Evolutionary conservation across 2,888 invertebrate species (phyloP).

Genomic region (Philereme transversata): DNA sequence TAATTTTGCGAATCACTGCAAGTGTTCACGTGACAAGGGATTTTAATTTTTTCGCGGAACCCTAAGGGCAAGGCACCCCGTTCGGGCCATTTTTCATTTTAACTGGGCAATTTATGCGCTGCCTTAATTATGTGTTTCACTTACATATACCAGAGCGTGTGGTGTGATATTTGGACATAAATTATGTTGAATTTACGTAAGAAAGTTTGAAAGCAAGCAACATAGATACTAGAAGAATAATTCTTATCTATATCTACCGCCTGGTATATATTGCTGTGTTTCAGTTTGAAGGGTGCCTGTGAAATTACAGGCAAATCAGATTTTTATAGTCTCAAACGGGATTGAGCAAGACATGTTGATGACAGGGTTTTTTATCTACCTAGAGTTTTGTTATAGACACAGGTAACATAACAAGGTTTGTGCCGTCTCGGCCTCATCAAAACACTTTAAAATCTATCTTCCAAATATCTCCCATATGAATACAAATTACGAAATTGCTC

Average conservation of each 20-base stretch:
- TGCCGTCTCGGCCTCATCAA: too few relatives aligned
- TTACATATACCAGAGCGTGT: conserved; percentile 27
- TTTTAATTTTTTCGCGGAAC: conserved; percentile 31
- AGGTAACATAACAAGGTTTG: too few relatives aligned
- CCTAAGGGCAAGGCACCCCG: conserved; percentile 23
- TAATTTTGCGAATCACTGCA: conserved; percentile 37
- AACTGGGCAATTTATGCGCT: conserved; percentile 43
- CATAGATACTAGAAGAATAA: too few relatives aligned
- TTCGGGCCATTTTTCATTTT: conserved; percentile 51
- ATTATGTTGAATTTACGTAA: conserved; percentile 4
- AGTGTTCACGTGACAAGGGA: conserved; percentile 35
- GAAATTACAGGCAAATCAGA: too few relatives aligned
- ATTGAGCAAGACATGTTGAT: too few relatives aligned
- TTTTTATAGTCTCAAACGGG: too few relatives aligned
- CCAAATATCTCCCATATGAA: not conserved
- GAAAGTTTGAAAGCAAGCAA: not conserved
- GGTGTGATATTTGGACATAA: conserved; percentile 8
- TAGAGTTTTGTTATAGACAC: too few relatives aligned
- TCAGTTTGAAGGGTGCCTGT: too few relatives aligned
- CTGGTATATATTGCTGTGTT: too few relatives aligned
- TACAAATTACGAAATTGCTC: conserved; percentile 1
- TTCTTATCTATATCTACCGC: too few relatives aligned
- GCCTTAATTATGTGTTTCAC: conserved; percentile 43
- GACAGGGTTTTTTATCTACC: too few relatives aligned
- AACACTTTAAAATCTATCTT: not conserved